Evolutionary conservation across 2,113 vertebrate species (phyloP).

Genomic region (Todiramphus chloris): DNA sequence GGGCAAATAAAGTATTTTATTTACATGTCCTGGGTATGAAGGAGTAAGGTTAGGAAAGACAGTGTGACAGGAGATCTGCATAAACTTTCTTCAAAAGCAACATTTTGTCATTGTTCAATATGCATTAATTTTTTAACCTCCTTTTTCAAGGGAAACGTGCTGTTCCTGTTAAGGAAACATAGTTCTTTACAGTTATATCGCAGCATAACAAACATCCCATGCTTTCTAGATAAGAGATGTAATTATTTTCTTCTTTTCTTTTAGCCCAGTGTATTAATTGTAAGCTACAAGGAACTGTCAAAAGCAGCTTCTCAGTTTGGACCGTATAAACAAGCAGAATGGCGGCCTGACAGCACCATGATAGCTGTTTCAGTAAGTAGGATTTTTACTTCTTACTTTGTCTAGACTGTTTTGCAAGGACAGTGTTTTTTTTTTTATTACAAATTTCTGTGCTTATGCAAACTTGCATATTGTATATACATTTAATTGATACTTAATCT

Average conservation of each 20-base stretch:
- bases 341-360: constrained; percentile 93
- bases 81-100: neutral
- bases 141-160: neutral
- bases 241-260: neutral
- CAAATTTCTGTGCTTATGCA: neutral
- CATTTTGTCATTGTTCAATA: neutral
- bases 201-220: neutral
- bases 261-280: constrained; percentile 95
- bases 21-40: neutral
- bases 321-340: constrained; percentile 89
- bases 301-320: constrained; percentile 93
- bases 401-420: neutral
- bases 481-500: neutral
- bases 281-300: constrained; percentile 91
- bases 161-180: neutral
- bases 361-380: constrained; percentile 94
- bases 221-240: neutral
- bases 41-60: neutral
- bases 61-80: neutral
- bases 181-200: neutral
- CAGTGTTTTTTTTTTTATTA: neutral
- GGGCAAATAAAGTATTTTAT: neutral
- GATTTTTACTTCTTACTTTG: neutral
- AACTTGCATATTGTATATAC: neutral
- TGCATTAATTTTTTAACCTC: neutral